A percentile compares a stretch with the other conserved stretches of the same genome.
phyloP scores from a whole-genome alignment of 2,888 invertebrate genomes.

The Heliothis peltigera region DNA sequence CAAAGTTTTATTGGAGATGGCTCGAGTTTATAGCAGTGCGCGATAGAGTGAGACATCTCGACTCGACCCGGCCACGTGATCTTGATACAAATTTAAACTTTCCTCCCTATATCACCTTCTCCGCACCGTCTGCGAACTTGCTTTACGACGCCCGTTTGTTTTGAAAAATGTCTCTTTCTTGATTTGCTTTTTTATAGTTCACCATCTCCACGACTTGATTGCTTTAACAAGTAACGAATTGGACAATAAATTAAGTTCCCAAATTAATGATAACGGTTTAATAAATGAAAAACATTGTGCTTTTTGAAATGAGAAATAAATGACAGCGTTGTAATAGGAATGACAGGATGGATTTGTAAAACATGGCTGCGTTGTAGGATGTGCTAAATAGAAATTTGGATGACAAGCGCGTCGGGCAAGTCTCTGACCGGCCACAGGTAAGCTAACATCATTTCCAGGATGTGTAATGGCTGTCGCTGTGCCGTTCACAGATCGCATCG shows the following conservation, averaged over 20 bases:
- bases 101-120: slow-evolving; percentile 42
- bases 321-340: slow-evolving; percentile 8
- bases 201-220: slow-evolving; percentile 39
- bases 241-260: slow-evolving; percentile 23
- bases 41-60: slow-evolving; percentile 56
- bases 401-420: slow-evolving; percentile 39
- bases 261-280: neutral
- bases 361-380: slow-evolving; percentile 47
- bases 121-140: slow-evolving; percentile 36
- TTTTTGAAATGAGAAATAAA: slow-evolving; percentile 23
- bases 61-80: slow-evolving; percentile 51
- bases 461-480: slow-evolving; percentile 65
- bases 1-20: slow-evolving; percentile 57
- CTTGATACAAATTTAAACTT: slow-evolving; percentile 64
- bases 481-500: slow-evolving; percentile 74
- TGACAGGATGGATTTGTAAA: slow-evolving; percentile 41
- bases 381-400: slow-evolving; percentile 61
- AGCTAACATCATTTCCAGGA: slow-evolving; percentile 63
- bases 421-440: slow-evolving; percentile 43
- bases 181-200: slow-evolving; percentile 41
- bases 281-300: slow-evolving; percentile 34
- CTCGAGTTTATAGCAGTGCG: slow-evolving; percentile 55
- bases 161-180: slow-evolving; percentile 34
- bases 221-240: slow-evolving; percentile 40
- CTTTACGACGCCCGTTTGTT: slow-evolving; percentile 46